Conservation (phyloP, 2,888 invertebrate genomes). For the Tinea pellionella region DNA sequence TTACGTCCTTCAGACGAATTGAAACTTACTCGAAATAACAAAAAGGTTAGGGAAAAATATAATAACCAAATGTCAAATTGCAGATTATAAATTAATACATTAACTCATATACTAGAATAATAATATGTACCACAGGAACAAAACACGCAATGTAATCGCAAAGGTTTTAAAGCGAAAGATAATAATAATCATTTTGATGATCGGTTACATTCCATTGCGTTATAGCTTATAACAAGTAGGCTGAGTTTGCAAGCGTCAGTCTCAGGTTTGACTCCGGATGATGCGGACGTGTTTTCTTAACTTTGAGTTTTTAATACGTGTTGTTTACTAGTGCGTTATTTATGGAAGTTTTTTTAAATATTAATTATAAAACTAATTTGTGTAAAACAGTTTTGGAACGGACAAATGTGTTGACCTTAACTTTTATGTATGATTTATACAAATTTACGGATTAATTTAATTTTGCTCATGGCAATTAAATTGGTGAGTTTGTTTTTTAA, state of each 20-base stretch:
- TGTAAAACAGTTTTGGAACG: constrained; percentile 31
- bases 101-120: too few relatives aligned
- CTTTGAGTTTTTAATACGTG: background rate
- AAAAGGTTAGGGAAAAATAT: too few relatives aligned
- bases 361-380: too few relatives aligned
- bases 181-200: background rate
- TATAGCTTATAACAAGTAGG: background rate
- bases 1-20: too few relatives aligned
- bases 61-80: too few relatives aligned
- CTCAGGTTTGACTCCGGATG: background rate
- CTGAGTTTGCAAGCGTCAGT: background rate
- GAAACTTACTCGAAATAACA: too few relatives aligned
- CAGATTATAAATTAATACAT: too few relatives aligned
- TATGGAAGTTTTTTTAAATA: background rate
- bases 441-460: constrained; percentile 61
- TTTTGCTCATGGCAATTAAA: constrained; percentile 65
- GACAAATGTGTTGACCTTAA: constrained; percentile 51
- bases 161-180: background rate
- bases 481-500: constrained; percentile 43
- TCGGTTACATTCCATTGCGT: background rate
- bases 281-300: background rate
- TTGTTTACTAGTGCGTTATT: background rate
- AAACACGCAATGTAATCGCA: too few relatives aligned
- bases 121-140: too few relatives aligned
- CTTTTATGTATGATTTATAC: constrained; percentile 69